These are phyloP conservation scores for Diplosoma virens DNA, from an alignment of 23 tunicate species.

Conservation along the genomic window DNA sequence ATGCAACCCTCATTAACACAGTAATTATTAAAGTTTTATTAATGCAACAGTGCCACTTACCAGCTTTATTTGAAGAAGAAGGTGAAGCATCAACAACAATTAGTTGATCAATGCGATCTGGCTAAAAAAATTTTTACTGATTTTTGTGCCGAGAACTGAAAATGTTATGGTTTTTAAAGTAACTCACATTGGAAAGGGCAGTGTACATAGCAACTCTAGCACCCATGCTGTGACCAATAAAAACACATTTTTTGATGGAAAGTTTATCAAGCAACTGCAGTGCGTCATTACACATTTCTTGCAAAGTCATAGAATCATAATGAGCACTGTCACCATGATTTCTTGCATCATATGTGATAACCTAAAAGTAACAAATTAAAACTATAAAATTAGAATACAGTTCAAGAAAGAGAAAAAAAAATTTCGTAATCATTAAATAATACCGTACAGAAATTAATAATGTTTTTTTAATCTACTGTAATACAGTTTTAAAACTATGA, in stretches of 20 bases:
- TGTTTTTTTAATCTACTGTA: too few species aligned
- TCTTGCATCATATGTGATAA: constrained; percentile 80
- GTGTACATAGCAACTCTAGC: constrained; percentile 78
- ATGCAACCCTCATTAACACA: too few species aligned
- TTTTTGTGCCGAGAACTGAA: neutral
- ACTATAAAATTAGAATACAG: too few species aligned
- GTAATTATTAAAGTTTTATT: too few species aligned
- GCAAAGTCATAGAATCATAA: constrained; percentile 42
- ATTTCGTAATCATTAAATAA: too few species aligned
- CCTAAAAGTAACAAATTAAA: constrained; percentile 1
- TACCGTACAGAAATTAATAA: too few species aligned
- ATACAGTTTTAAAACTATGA: too few species aligned
- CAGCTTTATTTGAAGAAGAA: neutral
- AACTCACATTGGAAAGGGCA: constrained; percentile 48
- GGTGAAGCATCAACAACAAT: constrained; percentile 83
- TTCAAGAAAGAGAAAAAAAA: too few species aligned
- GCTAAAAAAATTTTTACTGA: constrained; percentile 19
- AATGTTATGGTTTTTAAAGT: neutral
- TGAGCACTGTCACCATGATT: constrained; percentile 87
- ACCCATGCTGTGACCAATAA: constrained; percentile 88
- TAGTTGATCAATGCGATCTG: constrained; percentile 51
- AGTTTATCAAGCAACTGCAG: constrained; percentile 42
- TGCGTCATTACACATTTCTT: constrained; percentile 56
- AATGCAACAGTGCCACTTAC: too few species aligned
- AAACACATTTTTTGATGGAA: constrained; percentile 51